Base-by-base conservation (phyloP, 2,888 invertebrate species). In the Cerastis rubricosa region DNA sequence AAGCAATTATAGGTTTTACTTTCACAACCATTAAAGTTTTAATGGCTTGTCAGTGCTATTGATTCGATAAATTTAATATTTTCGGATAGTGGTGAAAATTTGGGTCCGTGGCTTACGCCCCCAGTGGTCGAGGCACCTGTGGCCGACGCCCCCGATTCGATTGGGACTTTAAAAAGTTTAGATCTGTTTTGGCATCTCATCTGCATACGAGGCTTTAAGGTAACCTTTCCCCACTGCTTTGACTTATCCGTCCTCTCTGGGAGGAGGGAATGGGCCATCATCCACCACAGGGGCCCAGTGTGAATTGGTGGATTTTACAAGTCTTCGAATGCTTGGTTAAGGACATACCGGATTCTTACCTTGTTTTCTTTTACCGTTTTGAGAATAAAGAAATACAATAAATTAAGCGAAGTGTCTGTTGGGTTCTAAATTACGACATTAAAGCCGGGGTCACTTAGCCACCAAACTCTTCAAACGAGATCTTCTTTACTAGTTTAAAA, bases 1-100 rank as follows among this genome's bases (percentile, higher is more conserved):
- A 70, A 66, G 80, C 79, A 67, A 83, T 78, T 71, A 78, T 67
- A 80, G 57, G 35, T 71, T 70, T 45, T 49, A 64, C 57, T 40
- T 2, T 19, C 14, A 25, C 17, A 66, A 35, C 29, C 6, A 43
- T 66, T 57, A 57, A 63, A 78, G 17, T 49, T n/a, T 45, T 78
- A 25, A 78, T 54, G 17, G 25, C 43, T 78, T 67, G 35, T 17
- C 8, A 29, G 57, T 59, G 19, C 35, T 35, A 63, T 43, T 47
- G 6, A 61, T 74, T 14, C 25, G 17, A 65, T 43, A 3, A 22
- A 40, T 49, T 57, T 19, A n/a, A 59, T 59, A 25, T 35, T 17
- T 68, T 64, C 8, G 19, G n/a, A 29, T 4, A 35, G 35, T 35
- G 12, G 19, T 0, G 2, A 19, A 12, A 12, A 19, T 35, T n/a